Base-by-base conservation (phyloP, 2,888 invertebrate genomes). In the Philereme vetulata region DNA sequence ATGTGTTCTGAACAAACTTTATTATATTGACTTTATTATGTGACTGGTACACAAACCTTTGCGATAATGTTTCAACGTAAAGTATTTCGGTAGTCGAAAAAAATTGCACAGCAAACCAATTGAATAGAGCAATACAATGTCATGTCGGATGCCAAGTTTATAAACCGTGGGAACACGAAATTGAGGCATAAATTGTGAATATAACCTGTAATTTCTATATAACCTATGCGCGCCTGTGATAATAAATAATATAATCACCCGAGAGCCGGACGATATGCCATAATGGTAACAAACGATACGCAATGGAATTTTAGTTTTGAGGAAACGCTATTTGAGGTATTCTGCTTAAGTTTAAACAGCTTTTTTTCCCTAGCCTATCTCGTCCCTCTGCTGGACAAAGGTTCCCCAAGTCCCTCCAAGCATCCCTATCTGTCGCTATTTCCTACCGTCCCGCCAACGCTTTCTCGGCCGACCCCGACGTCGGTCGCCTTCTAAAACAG, bases 141-240 rank as follows among this genome's bases (percentile, higher is more conserved):
- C 56, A 59, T 55, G 57, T 62, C 65, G 51, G 50, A 64, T 47
- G 69, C 64, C 69, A 67, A 71, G 66, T 68, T 65, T 62, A 64
- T 65, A 66, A 62, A 65, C 60, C 53, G 71, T 68, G 66, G 63
- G 64, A 70, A 68, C 68, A 71, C 65, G 70, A 77, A 75, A 78
- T 75, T 68, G 72, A 75, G 74, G 72, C 71, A 76, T 76, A 70
- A 72, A 67, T 68, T 61, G 62, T 64, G 62, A 60, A 68, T 67
- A 67, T 64, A 64, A 51, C n/a, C n/a, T n/a, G n/a, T n/a, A n/a
- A n/a, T n/a, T n/a, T n/a, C n/a, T 36, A 36, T 36, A 7, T 36
- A 36, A 6, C 5, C 35, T 36, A 6, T 36, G 10, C 53, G 55
- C 57, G 50, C 46, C 47, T 45, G 55, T 50, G 61, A 65, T 67